phyloP scores from a whole-genome alignment of 2,888 invertebrate species.

The Zygaena filipendulae region DNA sequence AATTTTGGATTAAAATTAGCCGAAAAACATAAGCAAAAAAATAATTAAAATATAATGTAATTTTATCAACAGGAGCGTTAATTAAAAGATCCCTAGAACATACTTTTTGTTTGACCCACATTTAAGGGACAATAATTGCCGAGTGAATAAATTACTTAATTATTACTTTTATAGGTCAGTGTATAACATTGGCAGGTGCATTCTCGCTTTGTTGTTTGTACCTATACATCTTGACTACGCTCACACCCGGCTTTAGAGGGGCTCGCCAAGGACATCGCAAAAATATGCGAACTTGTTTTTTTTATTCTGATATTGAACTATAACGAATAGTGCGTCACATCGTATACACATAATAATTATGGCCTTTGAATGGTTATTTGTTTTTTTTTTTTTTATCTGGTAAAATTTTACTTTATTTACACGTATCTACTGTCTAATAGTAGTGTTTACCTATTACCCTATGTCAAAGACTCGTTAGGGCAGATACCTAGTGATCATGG shows the following conservation, averaged over 20 bases:
- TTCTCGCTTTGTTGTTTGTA: no score
- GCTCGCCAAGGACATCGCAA: constrained; percentile 47
- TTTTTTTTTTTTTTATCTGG: constrained; percentile 20
- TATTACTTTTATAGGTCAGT: constrained; percentile 65
- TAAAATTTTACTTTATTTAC: no score
- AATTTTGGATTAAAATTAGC: no score
- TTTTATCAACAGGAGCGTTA: neutral
- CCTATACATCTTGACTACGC: no score
- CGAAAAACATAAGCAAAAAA: no score
- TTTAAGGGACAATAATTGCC: constrained; percentile 53
- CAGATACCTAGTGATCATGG: no score
- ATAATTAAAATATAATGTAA: no score
- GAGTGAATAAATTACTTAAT: constrained; percentile 57
- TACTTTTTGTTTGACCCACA: constrained; percentile 59
- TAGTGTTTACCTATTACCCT: no score
- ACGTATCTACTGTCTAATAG: no score
- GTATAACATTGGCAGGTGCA: constrained; percentile 56
- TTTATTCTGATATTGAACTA: constrained; percentile 17
- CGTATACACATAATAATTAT: no score
- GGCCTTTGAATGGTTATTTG: constrained; percentile 25
- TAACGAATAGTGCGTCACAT: no score
- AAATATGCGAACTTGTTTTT: constrained; percentile 27
- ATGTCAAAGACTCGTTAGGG: no score
- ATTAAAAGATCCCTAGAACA: constrained; percentile 1
- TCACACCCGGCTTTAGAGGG: constrained; percentile 46